Percentiles rank a stretch among this genome's conserved stretches.
phyloP scores from a whole-genome alignment of 2,113 vertebrate species.

The Agelaius phoeniceus region DNA sequence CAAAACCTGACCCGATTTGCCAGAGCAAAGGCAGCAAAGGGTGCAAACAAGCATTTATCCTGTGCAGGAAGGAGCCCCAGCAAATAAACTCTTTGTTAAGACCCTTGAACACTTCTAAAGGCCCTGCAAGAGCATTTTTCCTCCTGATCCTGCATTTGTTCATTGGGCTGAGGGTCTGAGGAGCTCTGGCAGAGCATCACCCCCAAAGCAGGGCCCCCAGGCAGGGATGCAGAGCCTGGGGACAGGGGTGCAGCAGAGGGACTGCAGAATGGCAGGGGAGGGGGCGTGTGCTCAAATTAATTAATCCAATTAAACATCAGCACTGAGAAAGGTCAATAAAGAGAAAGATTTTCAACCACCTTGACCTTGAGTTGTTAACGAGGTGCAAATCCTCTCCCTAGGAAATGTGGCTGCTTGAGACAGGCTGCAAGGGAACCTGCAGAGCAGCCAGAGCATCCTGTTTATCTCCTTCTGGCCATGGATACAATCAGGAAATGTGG shows the following conservation, averaged over 20 bases:
- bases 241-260: not conserved
- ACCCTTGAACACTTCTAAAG: fast-evolving
- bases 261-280: not conserved
- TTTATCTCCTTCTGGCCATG: not conserved
- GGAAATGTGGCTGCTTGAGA: not conserved
- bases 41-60: not conserved
- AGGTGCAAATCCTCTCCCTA: not conserved
- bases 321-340: not conserved
- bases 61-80: not conserved
- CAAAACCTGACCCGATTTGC: not conserved
- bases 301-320: not conserved
- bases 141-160: not conserved
- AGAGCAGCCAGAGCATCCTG: not conserved
- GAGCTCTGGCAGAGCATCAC: not conserved
- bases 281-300: not conserved
- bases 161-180: fast-evolving
- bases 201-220: not conserved
- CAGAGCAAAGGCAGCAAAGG: not conserved
- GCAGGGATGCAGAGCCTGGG: not conserved
- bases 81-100: not conserved
- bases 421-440: not conserved
- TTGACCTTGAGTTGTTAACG: not conserved
- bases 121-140: not conserved
- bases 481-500: not conserved
- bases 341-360: not conserved